phyloP scores from a whole-genome alignment of 2,797 vertebrate genomes.

The Myiotriccus ornatus region DNA sequence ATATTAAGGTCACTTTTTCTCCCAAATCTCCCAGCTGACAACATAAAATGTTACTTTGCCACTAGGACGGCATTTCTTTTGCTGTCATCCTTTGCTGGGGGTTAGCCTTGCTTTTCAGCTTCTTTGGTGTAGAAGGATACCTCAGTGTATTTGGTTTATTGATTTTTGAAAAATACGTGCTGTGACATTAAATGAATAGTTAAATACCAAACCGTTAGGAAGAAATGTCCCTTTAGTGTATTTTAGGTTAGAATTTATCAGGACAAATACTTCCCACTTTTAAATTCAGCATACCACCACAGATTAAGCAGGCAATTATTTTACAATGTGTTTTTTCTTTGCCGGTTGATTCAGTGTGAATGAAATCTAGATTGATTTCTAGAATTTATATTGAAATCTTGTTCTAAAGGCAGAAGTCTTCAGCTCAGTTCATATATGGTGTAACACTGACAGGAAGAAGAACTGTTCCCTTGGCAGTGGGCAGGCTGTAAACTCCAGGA shows the following conservation, averaged over 20 bases:
- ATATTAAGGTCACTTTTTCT: slow-evolving; percentile 30
- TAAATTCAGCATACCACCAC: background rate
- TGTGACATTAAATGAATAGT: slow-evolving; percentile 25
- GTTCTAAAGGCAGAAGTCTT: background rate
- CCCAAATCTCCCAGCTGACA: background rate
- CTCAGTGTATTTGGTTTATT: background rate
- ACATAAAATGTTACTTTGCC: background rate
- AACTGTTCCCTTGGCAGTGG: background rate
- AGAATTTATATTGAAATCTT: background rate
- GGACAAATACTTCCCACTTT: background rate
- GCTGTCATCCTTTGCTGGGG: background rate
- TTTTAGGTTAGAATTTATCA: background rate
- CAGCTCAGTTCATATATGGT: background rate
- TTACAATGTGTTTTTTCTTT: background rate
- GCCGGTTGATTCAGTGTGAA: background rate
- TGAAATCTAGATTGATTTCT: background rate
- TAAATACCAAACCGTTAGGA: background rate
- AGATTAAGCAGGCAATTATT: background rate
- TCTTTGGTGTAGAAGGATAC: background rate
- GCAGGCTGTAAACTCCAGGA: background rate
- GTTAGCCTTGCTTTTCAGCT: background rate
- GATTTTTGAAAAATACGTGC: slow-evolving; percentile 17
- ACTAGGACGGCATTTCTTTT: background rate
- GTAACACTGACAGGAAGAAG: background rate
- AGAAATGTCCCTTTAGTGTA: background rate